A percentile compares a stretch with the other conserved stretches of the same genome.
Conservation (phyloP, 2,888 invertebrate species). For the Lasioglossum figueresi region DNA sequence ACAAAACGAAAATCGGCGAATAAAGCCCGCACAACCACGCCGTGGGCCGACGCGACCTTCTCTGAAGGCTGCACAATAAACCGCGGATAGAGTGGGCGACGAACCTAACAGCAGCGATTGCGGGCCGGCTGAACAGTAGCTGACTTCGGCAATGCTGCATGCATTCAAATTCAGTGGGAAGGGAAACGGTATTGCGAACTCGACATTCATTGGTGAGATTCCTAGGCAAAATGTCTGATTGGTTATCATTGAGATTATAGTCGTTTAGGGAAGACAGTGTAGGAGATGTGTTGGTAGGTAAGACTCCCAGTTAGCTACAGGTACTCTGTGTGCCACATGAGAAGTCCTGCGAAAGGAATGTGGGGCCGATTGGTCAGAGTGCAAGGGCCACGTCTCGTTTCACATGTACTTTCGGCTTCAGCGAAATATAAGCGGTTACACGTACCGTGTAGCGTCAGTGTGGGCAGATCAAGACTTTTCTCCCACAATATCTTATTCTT, state of each 20-base stretch:
- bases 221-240: neutral
- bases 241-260: neutral
- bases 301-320: too few species aligned
- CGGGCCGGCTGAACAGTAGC: conserved; percentile 18
- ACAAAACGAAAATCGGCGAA: conserved; percentile 65
- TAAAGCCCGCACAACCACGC: conserved; percentile 30
- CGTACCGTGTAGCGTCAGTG: too few species aligned
- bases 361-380: neutral
- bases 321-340: neutral
- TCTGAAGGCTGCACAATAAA: conserved; percentile 45
- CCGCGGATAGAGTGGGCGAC: conserved; percentile 21
- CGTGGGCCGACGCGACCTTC: conserved; percentile 27
- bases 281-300: neutral
- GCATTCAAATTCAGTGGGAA: conserved; percentile 35
- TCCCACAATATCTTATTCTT: neutral
- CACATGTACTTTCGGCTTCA: neutral
- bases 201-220: neutral
- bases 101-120: conserved; percentile 15
- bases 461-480: neutral
- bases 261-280: neutral
- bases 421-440: neutral
- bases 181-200: neutral
- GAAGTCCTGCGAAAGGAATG: neutral
- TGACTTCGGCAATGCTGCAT: conserved; percentile 55
- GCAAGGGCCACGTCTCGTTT: neutral